Conservation (phyloP, 1,140 invertebrate genomes). For the Drosophila tropicalis region DNA sequence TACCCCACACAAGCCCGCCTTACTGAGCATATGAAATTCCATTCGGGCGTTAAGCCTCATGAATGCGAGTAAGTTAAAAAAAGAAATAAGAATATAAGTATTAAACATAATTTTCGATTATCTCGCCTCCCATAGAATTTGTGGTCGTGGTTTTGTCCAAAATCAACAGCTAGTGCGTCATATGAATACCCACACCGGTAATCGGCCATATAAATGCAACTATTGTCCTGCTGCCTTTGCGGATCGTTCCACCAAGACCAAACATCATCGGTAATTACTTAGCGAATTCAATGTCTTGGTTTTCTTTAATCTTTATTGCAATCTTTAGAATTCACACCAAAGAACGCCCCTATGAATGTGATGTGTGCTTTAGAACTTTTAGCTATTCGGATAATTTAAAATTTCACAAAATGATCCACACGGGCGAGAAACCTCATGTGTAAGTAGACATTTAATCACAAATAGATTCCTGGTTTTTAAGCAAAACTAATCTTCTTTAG, state of each 20-base stretch:
- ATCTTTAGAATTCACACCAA: conserved; percentile 87
- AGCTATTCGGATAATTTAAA: conserved; percentile 87
- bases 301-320: not conserved
- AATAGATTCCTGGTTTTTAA: no score
- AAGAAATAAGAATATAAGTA: no score
- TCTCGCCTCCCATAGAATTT: conserved; percentile 54
- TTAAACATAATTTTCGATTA: not conserved
- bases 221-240: conserved; percentile 89
- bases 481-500: conserved; percentile 13
- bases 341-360: conserved; percentile 88
- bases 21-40: conserved; percentile 78
- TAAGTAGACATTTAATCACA: no score
- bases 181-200: conserved; percentile 79
- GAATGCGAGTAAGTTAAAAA: conserved; percentile 73
- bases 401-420: conserved; percentile 84
- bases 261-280: conserved; percentile 84
- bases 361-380: conserved; percentile 88
- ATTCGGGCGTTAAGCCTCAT: conserved; percentile 71
- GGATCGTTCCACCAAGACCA: conserved; percentile 85
- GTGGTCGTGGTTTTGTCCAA: conserved; percentile 73
- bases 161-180: conserved; percentile 75
- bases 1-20: conserved; percentile 74
- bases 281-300: not conserved
- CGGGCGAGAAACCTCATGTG: conserved; percentile 70
- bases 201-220: conserved; percentile 88